Conservation (phyloP, 2,888 invertebrate genomes). For the Ectemnius cavifrons region DNA sequence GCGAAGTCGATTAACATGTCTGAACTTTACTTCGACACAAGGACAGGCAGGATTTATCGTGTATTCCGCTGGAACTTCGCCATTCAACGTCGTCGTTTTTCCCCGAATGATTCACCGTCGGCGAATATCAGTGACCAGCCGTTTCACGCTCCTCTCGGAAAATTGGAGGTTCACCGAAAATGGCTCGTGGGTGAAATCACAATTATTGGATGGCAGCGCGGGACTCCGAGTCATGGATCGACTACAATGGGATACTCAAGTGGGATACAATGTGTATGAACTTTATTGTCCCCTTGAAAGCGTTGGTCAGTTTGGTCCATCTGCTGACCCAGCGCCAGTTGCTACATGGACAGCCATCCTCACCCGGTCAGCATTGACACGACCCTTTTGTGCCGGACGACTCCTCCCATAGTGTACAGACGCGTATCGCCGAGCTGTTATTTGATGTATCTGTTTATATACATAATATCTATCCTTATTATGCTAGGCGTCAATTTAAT, state of each 20-base stretch:
- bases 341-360: conserved; percentile 56
- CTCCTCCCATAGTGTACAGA: no score
- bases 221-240: conserved; percentile 47
- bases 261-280: conserved; percentile 72
- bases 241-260: conserved; percentile 60
- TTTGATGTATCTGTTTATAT: no score
- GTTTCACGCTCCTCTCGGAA: conserved; percentile 52
- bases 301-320: conserved; percentile 75
- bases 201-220: conserved; percentile 55
- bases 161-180: conserved; percentile 52
- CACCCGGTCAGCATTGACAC: conserved; percentile 67
- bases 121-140: conserved; percentile 21
- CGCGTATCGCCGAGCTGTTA: not conserved
- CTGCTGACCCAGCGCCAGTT: conserved; percentile 74
- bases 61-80: not conserved
- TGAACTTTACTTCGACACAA: not conserved
- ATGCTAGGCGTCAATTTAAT: no score
- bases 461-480: no score
- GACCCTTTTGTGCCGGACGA: no score
- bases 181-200: conserved; percentile 62
- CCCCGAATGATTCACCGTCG: conserved; percentile 43
- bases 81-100: conserved; percentile 14
- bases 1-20: no score
- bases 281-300: conserved; percentile 74
- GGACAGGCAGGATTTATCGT: not conserved